Evolutionary conservation across 2,888 invertebrate genomes (phyloP), one percentile per base, ranked within the genome.

Genomic region (Meteorus cinctellus): DNA sequence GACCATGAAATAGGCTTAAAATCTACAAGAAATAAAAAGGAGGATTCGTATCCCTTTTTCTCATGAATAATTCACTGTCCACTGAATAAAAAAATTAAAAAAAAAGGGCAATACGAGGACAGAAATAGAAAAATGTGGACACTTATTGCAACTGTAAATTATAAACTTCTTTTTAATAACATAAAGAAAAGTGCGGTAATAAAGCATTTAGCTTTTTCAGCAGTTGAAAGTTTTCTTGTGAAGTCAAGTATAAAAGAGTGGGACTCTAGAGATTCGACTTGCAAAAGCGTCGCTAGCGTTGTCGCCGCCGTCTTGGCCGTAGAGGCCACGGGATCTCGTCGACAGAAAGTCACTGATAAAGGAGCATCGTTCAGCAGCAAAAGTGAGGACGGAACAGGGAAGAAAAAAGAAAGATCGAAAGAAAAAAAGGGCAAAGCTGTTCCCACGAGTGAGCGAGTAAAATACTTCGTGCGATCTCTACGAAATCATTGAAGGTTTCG

Each of bases 401-500:
- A 41, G 10, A n/a, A 60, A 29, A 59, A 36, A 34, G 34, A 27
- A 55, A 6, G 48, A 70, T 24, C 1, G 24, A 70, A 19, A 59
- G n/a, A 14, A 19, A 55, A 45, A n/a, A 19, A 31, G 31, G 27
- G 48, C 36, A n/a, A 59, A 51, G 29, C 8, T 48, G 51, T 68
- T 36, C 65, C 27, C 41, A 41, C 12, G 41, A 66, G 66, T 66
- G 36, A 45, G 36, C 55, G 19, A 69, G 31, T 24, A 59, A 69
- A 59, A 27, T 59, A 34, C 51, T 77, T 75, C n/a, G 55, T 72
- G 69, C 74, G 72, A 76, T 79, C 68, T 73, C 19, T 8, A 19
- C 63, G 62, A 60, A 74, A 74, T 77, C 77, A 77, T 80, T 59
- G 74, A 75, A 24, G 77, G 78, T 77, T 80, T 80, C 78, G 69